Base-by-base conservation (phyloP, 2,113 vertebrate species). In the Agelaius phoeniceus region DNA sequence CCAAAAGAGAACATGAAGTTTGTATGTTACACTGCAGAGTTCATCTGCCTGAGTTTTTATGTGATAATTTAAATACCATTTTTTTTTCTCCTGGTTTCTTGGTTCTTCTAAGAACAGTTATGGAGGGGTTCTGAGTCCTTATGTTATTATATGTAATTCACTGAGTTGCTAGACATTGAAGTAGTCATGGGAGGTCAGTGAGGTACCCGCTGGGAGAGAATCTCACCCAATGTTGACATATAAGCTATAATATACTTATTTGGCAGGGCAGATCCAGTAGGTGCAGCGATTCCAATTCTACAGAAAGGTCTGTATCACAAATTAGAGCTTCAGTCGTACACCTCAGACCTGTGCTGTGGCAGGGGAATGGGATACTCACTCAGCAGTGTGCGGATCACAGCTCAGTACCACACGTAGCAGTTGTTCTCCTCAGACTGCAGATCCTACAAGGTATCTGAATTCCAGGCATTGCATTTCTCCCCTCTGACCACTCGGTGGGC, bases 301-400 rank as follows among this genome's bases (percentile, higher is more conserved):
- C 23, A 30, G 12, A 26, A 41, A 41, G 1, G 0, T 0, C 0
- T 0, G 0, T 17, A 10, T 31, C 20, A 13, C 44, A 61, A 51
- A 19, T 33, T 1, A 43, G 65, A 87, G 23, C 88, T 48, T 67
- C 79, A 49, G 31, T 44, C 8, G 20, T 73, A 2, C 31, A 1
- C 33, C 30, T 57, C 18, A n/a, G 55, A 46, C n/a, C 12, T 28
- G 19, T 62, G 9, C 43, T 9, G 20, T 39, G 67, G 24, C 0
- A 0, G 15, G 11, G 54, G 30, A 74, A 5, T 10, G 23, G 43
- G 21, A 23, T 4, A 3, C 8, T 76, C 19, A 1, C 24, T 66
- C 48, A 55, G 13, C 39, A 1, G 20, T 44, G 35, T n/a, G 24
- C 21, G 23, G 28, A 9, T 90, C 41, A 11, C 63, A 35, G 54